These are phyloP conservation scores for Saccopteryx bilineata DNA, from an alignment of 2,113 vertebrate species.

Conservation along the genomic window DNA sequence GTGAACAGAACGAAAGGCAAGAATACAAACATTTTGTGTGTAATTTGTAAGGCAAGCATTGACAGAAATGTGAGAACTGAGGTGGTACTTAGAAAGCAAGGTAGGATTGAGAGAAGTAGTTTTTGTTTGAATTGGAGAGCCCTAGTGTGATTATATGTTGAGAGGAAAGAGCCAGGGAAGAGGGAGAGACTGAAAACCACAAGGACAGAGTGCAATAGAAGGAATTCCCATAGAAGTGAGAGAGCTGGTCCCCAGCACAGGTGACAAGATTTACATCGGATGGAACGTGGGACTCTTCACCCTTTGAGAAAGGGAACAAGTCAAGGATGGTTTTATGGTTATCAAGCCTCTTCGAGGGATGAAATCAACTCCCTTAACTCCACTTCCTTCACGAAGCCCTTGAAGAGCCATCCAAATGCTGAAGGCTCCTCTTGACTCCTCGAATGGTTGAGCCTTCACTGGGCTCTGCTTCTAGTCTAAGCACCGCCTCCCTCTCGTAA, in stretches of 20 bases:
- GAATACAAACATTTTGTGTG: background rate
- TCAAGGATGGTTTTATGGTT: background rate
- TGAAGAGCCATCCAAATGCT: background rate
- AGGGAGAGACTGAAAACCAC: background rate
- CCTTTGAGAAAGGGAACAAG: background rate
- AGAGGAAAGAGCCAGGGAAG: background rate
- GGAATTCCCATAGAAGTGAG: background rate
- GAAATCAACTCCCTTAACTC: background rate
- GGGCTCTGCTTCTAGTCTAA: background rate
- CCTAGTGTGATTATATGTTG: background rate
- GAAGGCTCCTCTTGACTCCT: background rate
- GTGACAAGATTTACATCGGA: background rate
- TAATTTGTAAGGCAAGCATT: background rate
- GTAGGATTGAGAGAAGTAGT: background rate
- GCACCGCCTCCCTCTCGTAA: background rate
- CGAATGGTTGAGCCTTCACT: background rate
- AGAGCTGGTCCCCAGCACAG: background rate
- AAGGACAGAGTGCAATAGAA: background rate
- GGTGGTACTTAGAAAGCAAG: background rate
- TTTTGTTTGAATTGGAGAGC: background rate
- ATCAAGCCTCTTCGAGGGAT: background rate
- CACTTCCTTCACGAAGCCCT: background rate
- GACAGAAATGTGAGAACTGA: background rate
- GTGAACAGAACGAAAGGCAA: background rate
- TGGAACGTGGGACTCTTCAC: background rate